Base-by-base conservation (phyloP, 2,888 invertebrate species). In the Drosophila mulleri region DNA sequence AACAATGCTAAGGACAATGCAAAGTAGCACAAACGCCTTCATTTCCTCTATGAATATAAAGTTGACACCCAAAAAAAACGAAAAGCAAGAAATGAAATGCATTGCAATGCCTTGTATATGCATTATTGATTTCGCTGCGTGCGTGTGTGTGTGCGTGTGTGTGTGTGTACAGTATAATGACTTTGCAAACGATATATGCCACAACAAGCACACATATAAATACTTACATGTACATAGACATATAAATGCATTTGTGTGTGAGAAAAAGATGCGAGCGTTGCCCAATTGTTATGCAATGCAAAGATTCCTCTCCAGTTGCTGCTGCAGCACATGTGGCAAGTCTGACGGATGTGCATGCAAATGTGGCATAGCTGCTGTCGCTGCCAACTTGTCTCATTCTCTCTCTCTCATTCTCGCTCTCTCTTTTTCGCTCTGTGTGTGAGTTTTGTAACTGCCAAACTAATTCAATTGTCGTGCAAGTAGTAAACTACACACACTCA, bases 391-490 rank as follows among this genome's bases (percentile, higher is more conserved):
- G 45, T 62, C 32, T 47, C 45, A 26, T 7, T 26, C 26, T 26
- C 26, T 26, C 26, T 26, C 20, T 44, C 14, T 23, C 14, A 16
- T 8, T 8, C 16, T 26, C 1, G 29, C n/a, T n/a, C 5, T 9
- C 8, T 61, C 32, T 62, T 20, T 54, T 11, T 59, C n/a, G 23
- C 16, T 64, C n/a, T 35, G 14, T 53, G 41, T 59, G 35, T 54
- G 54, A 67, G 65, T 72, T 73, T 69, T 71, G 75, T 58, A 78
- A 79, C 88, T 83, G 81, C 81, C 84, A 81, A 90, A 89, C 87
- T 84, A 89, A 90, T 88, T 89, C 89, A 82, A 89, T 90, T 89
- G 84, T 89, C 82, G 78, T 82, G 82, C 73, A 76, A 82, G 75
- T 64, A 65, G 73, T 71, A 72, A 76, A 63, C 71, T 60, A 60